Percentiles rank a stretch among this genome's conserved stretches.
Evolutionary conservation across 2,113 vertebrate species (phyloP).

Genomic region (Apteryx mantelli): DNA sequence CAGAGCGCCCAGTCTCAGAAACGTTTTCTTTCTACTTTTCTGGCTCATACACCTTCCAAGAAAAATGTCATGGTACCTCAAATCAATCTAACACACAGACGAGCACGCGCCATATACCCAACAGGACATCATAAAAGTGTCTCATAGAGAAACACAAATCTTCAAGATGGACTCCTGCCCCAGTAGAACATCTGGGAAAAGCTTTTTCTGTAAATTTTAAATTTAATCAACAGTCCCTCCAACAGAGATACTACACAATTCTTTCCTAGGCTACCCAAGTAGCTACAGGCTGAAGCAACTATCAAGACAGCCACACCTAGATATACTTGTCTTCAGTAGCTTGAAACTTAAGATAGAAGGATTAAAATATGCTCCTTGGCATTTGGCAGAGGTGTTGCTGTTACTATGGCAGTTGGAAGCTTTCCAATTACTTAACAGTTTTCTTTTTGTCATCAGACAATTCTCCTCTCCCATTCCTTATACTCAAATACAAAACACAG

Average conservation of each 20-base stretch:
- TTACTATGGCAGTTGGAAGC: not conserved
- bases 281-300: not conserved
- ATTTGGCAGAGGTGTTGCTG: not conserved
- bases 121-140: conserved; percentile 57
- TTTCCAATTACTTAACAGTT: conserved; percentile 23
- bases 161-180: conserved; percentile 40
- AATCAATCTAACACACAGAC: conserved; percentile 42
- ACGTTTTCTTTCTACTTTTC: not conserved
- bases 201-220: not conserved
- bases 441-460: not conserved
- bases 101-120: not conserved
- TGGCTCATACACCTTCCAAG: conserved; percentile 61
- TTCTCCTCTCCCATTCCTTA: not conserved
- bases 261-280: conserved; percentile 3
- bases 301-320: not conserved
- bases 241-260: accelerated
- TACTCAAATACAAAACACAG: not conserved
- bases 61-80: not conserved
- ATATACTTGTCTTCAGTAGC: not conserved
- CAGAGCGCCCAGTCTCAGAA: conserved; percentile 21
- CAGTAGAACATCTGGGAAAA: conserved; percentile 50
- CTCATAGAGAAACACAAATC: conserved; percentile 33
- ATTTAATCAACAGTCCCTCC: not conserved
- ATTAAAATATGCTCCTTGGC: not conserved
- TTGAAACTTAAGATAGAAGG: not conserved